Percentiles rank a stretch among this genome's conserved stretches.
Conservation (phyloP, 1,140 invertebrate species). For the Brachionus angularis region DNA sequence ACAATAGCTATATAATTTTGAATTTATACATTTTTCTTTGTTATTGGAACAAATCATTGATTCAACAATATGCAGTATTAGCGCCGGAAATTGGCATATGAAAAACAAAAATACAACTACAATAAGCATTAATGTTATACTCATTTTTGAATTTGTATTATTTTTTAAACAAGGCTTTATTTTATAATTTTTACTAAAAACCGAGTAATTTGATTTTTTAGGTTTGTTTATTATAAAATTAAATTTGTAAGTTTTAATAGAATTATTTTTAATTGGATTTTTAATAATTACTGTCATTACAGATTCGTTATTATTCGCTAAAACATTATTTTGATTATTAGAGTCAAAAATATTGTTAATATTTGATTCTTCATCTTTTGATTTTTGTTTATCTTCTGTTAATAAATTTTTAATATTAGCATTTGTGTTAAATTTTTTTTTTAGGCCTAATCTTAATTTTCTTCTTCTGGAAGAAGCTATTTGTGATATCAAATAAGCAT, state of each 20-base stretch:
- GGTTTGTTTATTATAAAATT: slow-evolving; percentile 4
- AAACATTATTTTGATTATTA: too few relatives aligned
- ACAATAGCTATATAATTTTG: slow-evolving; percentile 3
- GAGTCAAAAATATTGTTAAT: too few relatives aligned
- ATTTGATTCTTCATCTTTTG: background rate
- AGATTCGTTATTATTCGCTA: too few relatives aligned
- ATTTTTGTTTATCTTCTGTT: background rate
- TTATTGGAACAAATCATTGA: slow-evolving; percentile 13
- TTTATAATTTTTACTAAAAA: background rate
- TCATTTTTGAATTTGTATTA: background rate
- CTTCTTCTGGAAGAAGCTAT: background rate
- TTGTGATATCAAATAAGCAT: slow-evolving; percentile 4
- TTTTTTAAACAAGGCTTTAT: background rate
- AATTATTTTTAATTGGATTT: background rate
- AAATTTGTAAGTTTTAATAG: background rate
- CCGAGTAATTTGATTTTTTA: background rate
- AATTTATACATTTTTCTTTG: background rate
- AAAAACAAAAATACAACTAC: slow-evolving; percentile 36
- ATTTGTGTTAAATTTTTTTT: too few relatives aligned
- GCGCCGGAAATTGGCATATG: slow-evolving; percentile 34
- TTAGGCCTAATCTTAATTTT: background rate
- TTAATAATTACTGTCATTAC: slow-evolving; percentile 17
- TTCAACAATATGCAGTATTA: slow-evolving; percentile 17
- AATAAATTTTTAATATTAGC: background rate
- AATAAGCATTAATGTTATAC: slow-evolving; percentile 23